Base-by-base conservation (phyloP, 2,888 invertebrate genomes). In the Watsonalla cultraria region DNA sequence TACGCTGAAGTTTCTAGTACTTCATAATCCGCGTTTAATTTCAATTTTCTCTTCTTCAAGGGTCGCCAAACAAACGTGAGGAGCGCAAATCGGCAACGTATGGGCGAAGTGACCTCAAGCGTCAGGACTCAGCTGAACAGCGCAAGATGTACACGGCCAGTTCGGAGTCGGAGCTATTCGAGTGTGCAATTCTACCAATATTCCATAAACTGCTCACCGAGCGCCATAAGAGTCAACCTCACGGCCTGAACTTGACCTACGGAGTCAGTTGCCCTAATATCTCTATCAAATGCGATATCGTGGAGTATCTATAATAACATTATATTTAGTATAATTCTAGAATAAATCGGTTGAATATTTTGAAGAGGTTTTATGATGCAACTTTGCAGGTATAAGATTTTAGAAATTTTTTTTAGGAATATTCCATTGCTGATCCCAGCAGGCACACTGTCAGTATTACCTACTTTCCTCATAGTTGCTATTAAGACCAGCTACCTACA, bases 231-330 rank as follows among this genome's bases (percentile, higher is more conserved):
- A 92, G 93, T 63, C 93, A 93, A 65, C 93, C 93, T 6, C 93
- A 94, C 52, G 92, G 93, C 53, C 92, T 94, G 15, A 94, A 94
- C 77, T 92, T 94, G 42, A 93, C 93, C 37, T 95, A 94, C 65
- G 96, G 97, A 54, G 94, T 96, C 67, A 97, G 97, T 74, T 97
- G 97, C 82, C 97, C 97, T 35, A 97, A 97, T 92, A 97, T 97
- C 90, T 97, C 97, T 59, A 97, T 98, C 72, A 97, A 97, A 90
- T 97, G 97, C 92, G 97, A 97, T 91, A 97, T 98, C 74, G 97
- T 97, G 70, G 97, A 97, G 80, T 97, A 98, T 87, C 94, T 97
- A 86, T 97, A 95, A 92, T n/a, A n/a, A 9, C 24, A 47, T 33
- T 7, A 5, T 34, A 24, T 24, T 47, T 47, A 33, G 11, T 24